Base-by-base conservation (phyloP, 2,113 vertebrate genomes). In the Vanacampus margaritifer region DNA sequence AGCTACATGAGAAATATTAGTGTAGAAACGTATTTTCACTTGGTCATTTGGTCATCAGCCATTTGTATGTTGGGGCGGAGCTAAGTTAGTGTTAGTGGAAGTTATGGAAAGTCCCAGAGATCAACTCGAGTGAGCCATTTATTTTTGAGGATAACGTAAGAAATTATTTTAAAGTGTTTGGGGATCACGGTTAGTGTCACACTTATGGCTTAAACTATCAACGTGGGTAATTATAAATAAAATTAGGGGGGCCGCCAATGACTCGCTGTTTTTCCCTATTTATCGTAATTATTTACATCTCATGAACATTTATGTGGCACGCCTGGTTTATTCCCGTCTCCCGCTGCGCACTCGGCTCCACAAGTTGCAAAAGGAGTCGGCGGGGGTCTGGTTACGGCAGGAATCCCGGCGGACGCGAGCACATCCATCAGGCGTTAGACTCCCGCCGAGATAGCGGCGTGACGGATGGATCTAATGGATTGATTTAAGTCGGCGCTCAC, bases 401-500 rank as follows among this genome's bases (percentile, higher is more conserved):
- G 72, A 72, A 67, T 67, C 75, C 82, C 80, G 77, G 83, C 71
- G 39, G 69, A 74, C 69, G 82, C 74, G 81, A 73, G 70, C 69
- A 71, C 76, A 88, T 87, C 84, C 82, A 89, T 91, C 90, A 91
- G 78, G 23, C 59, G 83, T 79, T 78, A 76, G 77, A 86, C 86
- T 85, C 83, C 79, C 70, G 56, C 81, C 65, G 80, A 82, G 89
- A 88, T 88, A 89, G 72, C 32, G 78, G 82, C 78, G 88, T 90
- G 88, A 90, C 76, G 82, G 84, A 90, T 88, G 87, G 73, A 77
- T 85, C 73, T 88, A 87, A 88, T 89, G 84, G 81, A 80, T 84
- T 88, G 84, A 87, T 88, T 86, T 85, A 85, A 81, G 81, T 74
- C 79, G 68, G 54, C 26, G 68, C 80, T 80, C 72, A 69, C 69